These are phyloP conservation scores for Cynocephalus volans DNA, from an alignment of 2,113 vertebrate genomes.

Conservation along the genomic window DNA sequence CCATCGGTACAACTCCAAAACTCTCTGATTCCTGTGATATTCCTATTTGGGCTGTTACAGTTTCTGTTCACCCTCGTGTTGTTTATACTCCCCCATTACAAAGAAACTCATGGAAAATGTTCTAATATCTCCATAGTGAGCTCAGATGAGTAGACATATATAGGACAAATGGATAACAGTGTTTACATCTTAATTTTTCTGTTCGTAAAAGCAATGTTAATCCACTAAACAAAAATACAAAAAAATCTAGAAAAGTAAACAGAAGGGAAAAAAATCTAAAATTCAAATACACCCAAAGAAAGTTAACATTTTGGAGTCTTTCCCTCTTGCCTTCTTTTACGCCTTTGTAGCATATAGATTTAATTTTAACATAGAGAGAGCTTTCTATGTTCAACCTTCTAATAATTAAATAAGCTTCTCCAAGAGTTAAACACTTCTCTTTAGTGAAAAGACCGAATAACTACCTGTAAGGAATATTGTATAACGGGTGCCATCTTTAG, in stretches of 20 bases:
- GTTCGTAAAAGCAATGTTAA: background rate
- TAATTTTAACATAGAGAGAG: background rate
- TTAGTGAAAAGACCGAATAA: background rate
- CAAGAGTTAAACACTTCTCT: background rate
- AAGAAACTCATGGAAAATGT: background rate
- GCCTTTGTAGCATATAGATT: background rate
- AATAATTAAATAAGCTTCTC: background rate
- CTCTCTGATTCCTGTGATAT: background rate
- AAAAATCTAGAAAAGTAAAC: background rate
- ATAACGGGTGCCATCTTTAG: background rate
- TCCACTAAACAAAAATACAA: background rate
- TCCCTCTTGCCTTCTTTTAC: background rate
- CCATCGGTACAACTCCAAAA: background rate
- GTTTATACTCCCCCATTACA: background rate
- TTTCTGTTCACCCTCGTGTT: background rate
- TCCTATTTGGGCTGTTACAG: background rate
- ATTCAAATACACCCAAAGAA: conserved; percentile 2
- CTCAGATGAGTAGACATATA: background rate
- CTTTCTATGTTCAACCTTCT: background rate
- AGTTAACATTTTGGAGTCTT: background rate
- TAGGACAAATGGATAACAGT: background rate
- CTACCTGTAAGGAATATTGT: background rate
- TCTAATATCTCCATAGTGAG: background rate
- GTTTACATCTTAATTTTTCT: background rate
- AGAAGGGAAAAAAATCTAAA: background rate